Evolutionary conservation across 2,797 vertebrate genomes (phyloP), one percentile per base, ranked within the genome.

Genomic region (Xyrichtys novacula): DNA sequence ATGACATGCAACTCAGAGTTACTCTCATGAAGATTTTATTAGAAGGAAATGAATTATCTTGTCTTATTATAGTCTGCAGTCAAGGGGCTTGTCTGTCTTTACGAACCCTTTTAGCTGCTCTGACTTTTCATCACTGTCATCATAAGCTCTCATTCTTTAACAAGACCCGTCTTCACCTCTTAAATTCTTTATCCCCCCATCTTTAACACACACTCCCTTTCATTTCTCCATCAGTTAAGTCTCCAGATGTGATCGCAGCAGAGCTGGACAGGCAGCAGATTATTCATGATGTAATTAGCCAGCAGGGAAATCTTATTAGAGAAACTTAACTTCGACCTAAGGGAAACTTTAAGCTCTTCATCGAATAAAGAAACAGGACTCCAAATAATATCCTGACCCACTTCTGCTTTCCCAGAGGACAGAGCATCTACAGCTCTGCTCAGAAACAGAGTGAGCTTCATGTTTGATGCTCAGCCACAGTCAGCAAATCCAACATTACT

Each of bases 281-380:
- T 89, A 92, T 88, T 91, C 72, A 90, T 78, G 79, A 87, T 88
- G 83, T 83, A 92, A 92, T 92, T 88, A 82, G 79, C 80, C 80
- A 67, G 64, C 12, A 38, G 78, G 78, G 78, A 89, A 89, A 84
- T 85, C 52, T 64, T 75, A 85, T 82, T 85, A 81, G 71, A 85
- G 70, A 71, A 81, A 85, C 88, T 85, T 81, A 87, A 89, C 75
- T 85, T 65, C 61, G 74, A 87, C 84, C 84, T 78, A 40, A 2
- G 78, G 78, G 83, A 85, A 88, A 85, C 83, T 80, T 87, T 81
- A 88, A 89, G 81, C 65, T 82, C 71, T 88, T 82, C 65, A 76
- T 89, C 83, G 85, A 78, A 85, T 80, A 85, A 80, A 68, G 63
- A 72, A 39, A 74, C 23, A 66, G 66, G 60, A 64, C 66, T 66